These are phyloP conservation scores for Aphyosemion australe DNA, from an alignment of 2,113 vertebrate genomes.

Conservation along the genomic window DNA sequence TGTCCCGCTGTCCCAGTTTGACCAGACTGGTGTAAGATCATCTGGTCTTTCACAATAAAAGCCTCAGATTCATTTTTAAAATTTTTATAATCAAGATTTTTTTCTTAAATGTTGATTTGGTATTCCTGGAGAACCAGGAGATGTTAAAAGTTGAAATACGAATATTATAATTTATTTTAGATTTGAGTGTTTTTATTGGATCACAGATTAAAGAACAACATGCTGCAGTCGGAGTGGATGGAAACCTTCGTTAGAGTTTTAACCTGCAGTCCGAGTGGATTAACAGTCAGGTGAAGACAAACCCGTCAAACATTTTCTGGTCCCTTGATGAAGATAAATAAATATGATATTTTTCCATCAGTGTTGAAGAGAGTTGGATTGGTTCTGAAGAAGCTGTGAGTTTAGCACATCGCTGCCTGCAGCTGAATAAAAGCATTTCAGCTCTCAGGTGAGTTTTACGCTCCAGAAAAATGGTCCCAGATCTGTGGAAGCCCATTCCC, in stretches of 20 bases:
- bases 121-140: too few relatives aligned
- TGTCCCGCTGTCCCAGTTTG: constrained; percentile 69
- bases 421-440: constrained; percentile 40
- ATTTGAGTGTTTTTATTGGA: background rate
- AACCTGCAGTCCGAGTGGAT: constrained; percentile 5
- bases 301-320: background rate
- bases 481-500: too few relatives aligned
- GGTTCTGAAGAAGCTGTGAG: constrained; percentile 25
- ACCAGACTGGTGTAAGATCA: constrained; percentile 82
- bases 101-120: too few relatives aligned
- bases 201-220: constrained; percentile 56
- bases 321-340: too few relatives aligned
- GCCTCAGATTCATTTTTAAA: background rate
- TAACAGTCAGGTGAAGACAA: constrained; percentile 47
- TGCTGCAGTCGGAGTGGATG: constrained; percentile 22
- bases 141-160: too few relatives aligned
- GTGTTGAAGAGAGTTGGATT: constrained; percentile 63
- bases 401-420: constrained; percentile 53
- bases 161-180: too few relatives aligned
- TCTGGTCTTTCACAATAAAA: background rate
- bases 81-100: too few relatives aligned
- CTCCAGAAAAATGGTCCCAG: background rate
- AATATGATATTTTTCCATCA: background rate
- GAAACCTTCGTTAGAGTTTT: constrained; percentile 43
- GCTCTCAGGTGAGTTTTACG: constrained; percentile 36